Evolutionary conservation across 2,113 vertebrate genomes (phyloP), one percentile per base, ranked within the genome.

Genomic region (Lates calcarifer): DNA sequence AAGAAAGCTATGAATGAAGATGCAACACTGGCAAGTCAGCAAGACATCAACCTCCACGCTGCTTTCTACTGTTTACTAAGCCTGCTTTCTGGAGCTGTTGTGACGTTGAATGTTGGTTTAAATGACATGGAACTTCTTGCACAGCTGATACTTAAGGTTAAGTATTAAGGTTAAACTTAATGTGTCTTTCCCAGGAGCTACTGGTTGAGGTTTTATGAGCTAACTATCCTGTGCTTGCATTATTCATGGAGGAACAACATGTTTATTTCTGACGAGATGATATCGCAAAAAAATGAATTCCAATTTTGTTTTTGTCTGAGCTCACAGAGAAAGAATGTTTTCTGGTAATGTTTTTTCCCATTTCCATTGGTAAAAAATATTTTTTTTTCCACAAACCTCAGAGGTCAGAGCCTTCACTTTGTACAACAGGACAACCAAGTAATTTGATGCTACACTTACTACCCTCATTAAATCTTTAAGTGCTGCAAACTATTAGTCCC

Each of bases 381-480:
- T 55, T 37, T 49, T 76, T 31, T 28, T 10, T 66, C 15, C 2
- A 56, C 33, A 49, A 43, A 37, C 43, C 35, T 13, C 53, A 45
- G 12, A 83, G 74, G 58, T 79, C 75, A 31, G 41, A 66, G 17
- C 29, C 49, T 49, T 58, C n/a, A 28, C 35, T 74, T 24, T 31
- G 26, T 58, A 28, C 63, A 45, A 3, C 35, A 58, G 13, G 24
- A 39, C 58, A 18, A 45, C 43, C 18, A 18, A 65, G 83, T 80
- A 85, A 90, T 65, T 82, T 49, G 29, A 92, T 6, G 51, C 79
- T 33, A 41, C 77, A 55, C 55, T 85, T 64, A 70, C 79, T 76
- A 71, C 78, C 83, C 55, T 89, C 88, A 93, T 94, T 90, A 90
- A 94, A 90, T 85, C 85, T 92, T 92, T 75, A 91, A 83, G 76